A percentile compares a stretch with the other conserved stretches of the same genome.
Conservation (phyloP, 2,797 vertebrate genomes). For the Bovichtus variegatus region DNA sequence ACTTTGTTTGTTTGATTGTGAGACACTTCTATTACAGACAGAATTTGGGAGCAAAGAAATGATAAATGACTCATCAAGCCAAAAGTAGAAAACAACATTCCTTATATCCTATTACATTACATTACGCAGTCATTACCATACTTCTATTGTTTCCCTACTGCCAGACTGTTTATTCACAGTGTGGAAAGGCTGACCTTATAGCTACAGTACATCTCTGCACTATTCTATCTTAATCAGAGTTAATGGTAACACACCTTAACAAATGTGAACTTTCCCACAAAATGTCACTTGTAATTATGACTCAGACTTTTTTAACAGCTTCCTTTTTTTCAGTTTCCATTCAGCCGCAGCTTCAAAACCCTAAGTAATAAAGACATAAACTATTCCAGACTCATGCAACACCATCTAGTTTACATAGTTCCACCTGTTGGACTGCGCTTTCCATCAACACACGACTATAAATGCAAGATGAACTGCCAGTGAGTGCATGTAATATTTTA, state of each 20-base stretch:
- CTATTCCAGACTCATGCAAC: constrained; percentile 17
- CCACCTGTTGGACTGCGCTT: too few species aligned
- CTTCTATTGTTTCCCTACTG: background rate
- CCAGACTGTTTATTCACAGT: background rate
- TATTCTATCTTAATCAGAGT: background rate
- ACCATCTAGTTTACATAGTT: background rate
- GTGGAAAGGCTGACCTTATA: background rate
- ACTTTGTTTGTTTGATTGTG: too few species aligned
- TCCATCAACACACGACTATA: too few species aligned
- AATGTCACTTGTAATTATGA: background rate
- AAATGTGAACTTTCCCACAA: background rate
- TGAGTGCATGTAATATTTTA: too few species aligned
- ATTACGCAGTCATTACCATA: background rate
- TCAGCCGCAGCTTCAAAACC: background rate
- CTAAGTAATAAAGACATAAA: background rate
- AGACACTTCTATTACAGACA: background rate
- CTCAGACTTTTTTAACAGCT: constrained; percentile 23
- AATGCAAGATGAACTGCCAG: too few species aligned
- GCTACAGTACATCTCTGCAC: background rate
- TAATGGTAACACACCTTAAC: background rate
- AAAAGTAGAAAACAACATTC: background rate
- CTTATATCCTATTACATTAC: background rate
- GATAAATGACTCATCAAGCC: background rate
- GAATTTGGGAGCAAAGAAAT: background rate
- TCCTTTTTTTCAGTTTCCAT: constrained; percentile 51